These are phyloP conservation scores for zebrafish (Danio rerio) DNA, from an alignment of 2,113 vertebrate species.

Conservation along the genomic window GRCz12tu NC_133186.1:25276001-25276500, in stretches of 20 bases:
- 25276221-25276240: neutral
- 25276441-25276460: neutral
- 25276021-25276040: constrained; percentile 8
- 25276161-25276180: constrained; percentile 10
- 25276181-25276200: neutral
- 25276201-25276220: neutral
- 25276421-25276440: neutral
- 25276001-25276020: neutral
- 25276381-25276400: neutral
- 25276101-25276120: neutral
- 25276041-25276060: constrained; percentile 5
- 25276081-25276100: constrained; percentile 20
- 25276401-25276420: neutral
- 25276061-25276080: constrained; percentile 2
- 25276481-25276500: neutral
- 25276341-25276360: constrained; percentile 31
- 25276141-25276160: neutral
- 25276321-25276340: neutral
- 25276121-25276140: constrained; percentile 23
- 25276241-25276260: constrained; percentile 1
- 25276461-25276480: neutral
- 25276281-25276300: constrained; percentile 42
- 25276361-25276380: constrained; percentile 21
- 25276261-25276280: constrained; percentile 16
- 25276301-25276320: constrained; percentile 51